A percentile compares a stretch with the other conserved stretches of the same genome.
Evolutionary conservation across 2,888 invertebrate species (phyloP).

Genomic region (Troides oblongomaculatus): DNA sequence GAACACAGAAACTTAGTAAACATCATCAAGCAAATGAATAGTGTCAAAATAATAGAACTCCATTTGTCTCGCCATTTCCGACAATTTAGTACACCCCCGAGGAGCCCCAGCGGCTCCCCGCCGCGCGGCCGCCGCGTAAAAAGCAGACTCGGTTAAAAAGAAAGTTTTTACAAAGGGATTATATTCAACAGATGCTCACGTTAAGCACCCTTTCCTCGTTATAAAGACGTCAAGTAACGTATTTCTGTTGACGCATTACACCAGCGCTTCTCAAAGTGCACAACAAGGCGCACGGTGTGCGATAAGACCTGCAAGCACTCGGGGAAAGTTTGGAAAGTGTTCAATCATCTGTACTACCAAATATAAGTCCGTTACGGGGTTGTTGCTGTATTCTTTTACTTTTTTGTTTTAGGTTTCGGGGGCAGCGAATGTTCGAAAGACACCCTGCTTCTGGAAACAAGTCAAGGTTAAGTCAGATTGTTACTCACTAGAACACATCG

Average conservation of each 20-base stretch:
- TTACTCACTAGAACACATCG: too few relatives aligned
- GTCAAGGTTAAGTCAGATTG: too few relatives aligned
- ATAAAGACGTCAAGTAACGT: constrained; percentile 13
- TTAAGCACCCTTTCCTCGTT: constrained; percentile 19
- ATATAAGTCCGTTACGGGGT: too few relatives aligned
- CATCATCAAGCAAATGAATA: neutral
- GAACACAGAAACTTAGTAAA: constrained; percentile 1
- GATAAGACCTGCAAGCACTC: neutral
- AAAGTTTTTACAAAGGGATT: constrained; percentile 26
- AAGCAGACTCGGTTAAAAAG: constrained; percentile 6
- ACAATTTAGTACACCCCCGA: constrained; percentile 3
- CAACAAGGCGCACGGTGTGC: too few relatives aligned
- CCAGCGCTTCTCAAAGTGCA: neutral
- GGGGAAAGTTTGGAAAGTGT: neutral
- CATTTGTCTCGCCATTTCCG: constrained; percentile 9
- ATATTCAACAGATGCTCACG: constrained; percentile 23
- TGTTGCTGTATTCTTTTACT: too few relatives aligned
- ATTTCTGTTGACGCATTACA: constrained; percentile 26
- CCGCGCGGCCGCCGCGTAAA: constrained; percentile 1
- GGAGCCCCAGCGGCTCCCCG: neutral
- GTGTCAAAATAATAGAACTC: constrained; percentile 16
- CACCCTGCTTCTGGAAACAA: too few relatives aligned
- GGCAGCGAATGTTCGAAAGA: too few relatives aligned
- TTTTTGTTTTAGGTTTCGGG: too few relatives aligned
- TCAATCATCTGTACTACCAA: too few relatives aligned